A percentile compares a stretch with the other conserved stretches of the same genome.
phyloP scores from a whole-genome alignment of 2,113 vertebrate species.

The Cercocebus atys region DNA sequence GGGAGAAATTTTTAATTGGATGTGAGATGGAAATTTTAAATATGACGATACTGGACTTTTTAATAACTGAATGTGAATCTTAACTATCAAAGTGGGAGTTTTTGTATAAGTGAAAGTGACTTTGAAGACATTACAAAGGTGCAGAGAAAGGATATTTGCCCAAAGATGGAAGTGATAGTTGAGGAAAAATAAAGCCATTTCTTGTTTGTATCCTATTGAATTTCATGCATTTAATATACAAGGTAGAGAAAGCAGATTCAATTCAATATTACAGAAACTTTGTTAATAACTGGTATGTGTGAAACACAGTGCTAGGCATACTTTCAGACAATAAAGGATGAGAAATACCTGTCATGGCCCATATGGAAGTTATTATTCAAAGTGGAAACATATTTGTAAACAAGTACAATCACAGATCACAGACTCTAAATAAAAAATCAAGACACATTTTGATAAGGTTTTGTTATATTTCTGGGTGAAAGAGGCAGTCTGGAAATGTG shows the following conservation, averaged over 20 bases:
- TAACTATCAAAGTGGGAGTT: slow-evolving; percentile 2
- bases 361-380: slow-evolving; percentile 19
- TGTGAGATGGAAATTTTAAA: slow-evolving; percentile 44
- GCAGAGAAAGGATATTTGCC: background rate
- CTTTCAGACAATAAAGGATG: background rate
- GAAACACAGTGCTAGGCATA: background rate
- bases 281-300: background rate
- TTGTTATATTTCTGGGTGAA: background rate
- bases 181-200: slow-evolving; percentile 4
- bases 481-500: background rate
- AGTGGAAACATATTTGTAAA: background rate
- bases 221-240: background rate
- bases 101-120: background rate
- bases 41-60: background rate
- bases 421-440: background rate
- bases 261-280: background rate
- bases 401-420: background rate
- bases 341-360: background rate
- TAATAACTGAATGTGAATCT: background rate
- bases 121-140: background rate
- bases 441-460: background rate
- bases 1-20: background rate
- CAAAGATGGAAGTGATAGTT: background rate
- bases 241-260: background rate
- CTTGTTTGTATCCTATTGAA: background rate